Percentiles rank a stretch among this genome's conserved stretches.
Conservation (phyloP, 1,140 invertebrate genomes). For the Thaumetopoea pityocampa region DNA sequence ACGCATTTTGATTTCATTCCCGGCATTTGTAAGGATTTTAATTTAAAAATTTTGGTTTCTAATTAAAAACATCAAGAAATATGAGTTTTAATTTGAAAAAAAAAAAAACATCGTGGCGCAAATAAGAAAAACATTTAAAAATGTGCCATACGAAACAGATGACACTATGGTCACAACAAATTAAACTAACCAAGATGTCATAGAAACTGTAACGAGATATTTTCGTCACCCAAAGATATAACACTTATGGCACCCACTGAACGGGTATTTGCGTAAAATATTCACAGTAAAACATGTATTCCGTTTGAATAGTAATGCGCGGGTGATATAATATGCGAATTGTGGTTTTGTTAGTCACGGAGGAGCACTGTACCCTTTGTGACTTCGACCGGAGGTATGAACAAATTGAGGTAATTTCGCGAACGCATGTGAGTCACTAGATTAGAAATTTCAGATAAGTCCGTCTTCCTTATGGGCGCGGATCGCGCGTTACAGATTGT, state of each 20-base stretch:
- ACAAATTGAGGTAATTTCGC: slow-evolving; percentile 27
- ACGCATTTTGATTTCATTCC: slow-evolving; percentile 23
- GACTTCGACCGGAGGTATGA: slow-evolving; percentile 8
- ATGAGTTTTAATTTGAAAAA: slow-evolving; percentile 16
- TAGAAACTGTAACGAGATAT: slow-evolving; percentile 28
- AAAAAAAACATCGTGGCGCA: not conserved
- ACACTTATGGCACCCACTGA: slow-evolving; percentile 28
- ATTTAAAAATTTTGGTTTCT: slow-evolving; percentile 16
- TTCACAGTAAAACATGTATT: slow-evolving; percentile 9
- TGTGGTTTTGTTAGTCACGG: slow-evolving; percentile 13
- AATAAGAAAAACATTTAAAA: slow-evolving; percentile 2
- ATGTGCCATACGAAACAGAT: slow-evolving; percentile 1
- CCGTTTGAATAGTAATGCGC: slow-evolving; percentile 1
- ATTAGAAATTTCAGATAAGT: slow-evolving; percentile 57
- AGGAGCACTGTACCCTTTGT: slow-evolving; percentile 13
- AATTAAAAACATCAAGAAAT: slow-evolving; percentile 12
- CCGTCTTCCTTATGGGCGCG: slow-evolving; percentile 35
- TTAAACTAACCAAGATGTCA: slow-evolving; percentile 20
- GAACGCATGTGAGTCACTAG: slow-evolving; percentile 37
- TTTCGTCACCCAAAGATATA: slow-evolving; percentile 38
- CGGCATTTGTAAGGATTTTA: slow-evolving; percentile 6
- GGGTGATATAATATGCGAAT: not conserved
- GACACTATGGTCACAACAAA: slow-evolving; percentile 14
- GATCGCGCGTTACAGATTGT: slow-evolving; percentile 43
- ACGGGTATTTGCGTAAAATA: slow-evolving; percentile 12